Evolutionary conservation across 2,797 vertebrate genomes (phyloP), one percentile per base, ranked within the genome.

Genomic region (Poeciliopsis gracilis): DNA sequence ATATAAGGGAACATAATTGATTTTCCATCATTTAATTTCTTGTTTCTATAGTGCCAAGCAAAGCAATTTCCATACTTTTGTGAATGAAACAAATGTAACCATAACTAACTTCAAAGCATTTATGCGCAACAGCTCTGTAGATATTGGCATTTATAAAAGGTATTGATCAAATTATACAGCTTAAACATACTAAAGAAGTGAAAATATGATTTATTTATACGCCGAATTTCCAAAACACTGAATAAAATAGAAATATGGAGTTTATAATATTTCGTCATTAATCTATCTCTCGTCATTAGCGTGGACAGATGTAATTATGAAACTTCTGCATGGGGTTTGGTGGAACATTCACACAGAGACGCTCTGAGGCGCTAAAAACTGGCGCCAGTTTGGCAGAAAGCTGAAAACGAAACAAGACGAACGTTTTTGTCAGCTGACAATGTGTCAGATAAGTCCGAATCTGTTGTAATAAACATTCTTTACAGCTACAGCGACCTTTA

Each of bases 371-470:
- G 84, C 86, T 85, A 15, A 89, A 93, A 93, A 81, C 84, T 94
- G 92, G 92, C 92, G 92, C 91, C 92, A 92, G 79, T 79, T 92
- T 88, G 49, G 9, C 11, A 25, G 28, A 76, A 76, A 85, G 13
- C 4, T 0, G 12, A 5, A 41, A 8, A 5, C 2, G 1, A 49
- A 45, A 7, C 12, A 3, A 5, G 0, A 16, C 33, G 59, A 46
- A 28, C 1, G 36, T 30, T 0, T 0, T 1, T 9, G 20, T 13
- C 3, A 47, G 9, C 28, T n/a, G 18, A 75, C 8, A 8, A 1
- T 5, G 49, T 0, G 7, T 28, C 11, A 6, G 1, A 16, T 0
- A 2, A 1, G 12, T 18, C 4, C 0, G 1, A 38, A 61, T 1
- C n/a, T 4, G 4, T 9, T 38, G 30, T 0, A 1, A 1, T 12